These are phyloP conservation scores for Homalodisca vitripennis DNA, from an alignment of 1,140 invertebrate species.

Conservation along the genomic window DNA sequence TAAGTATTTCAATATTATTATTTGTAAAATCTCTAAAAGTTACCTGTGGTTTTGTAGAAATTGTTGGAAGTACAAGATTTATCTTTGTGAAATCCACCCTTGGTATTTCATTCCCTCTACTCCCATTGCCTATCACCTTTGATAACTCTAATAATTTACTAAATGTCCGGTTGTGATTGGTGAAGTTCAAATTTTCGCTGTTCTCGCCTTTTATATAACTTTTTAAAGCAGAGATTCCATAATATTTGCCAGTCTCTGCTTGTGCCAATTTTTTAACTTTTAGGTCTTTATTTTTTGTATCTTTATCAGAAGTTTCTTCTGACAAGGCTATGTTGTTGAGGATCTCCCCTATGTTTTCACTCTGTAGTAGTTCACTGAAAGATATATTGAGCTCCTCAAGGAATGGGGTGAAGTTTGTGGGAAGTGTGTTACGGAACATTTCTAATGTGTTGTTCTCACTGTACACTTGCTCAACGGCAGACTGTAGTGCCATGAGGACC, in stretches of 20 bases:
- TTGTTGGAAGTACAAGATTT: conserved; percentile 1
- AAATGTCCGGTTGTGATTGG: not conserved
- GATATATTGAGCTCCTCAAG: conserved; percentile 6
- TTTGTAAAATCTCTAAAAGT: too few species aligned
- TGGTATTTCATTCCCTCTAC: not conserved
- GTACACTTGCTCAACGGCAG: not conserved
- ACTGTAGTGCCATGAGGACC: conserved; percentile 5
- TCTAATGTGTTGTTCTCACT: conserved; percentile 7
- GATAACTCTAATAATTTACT: not conserved
- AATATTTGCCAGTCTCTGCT: too few species aligned
- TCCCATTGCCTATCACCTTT: not conserved
- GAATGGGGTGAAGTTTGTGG: conserved; percentile 1
- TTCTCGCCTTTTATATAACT: not conserved
- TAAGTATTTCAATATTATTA: too few species aligned
- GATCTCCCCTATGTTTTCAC: conserved; percentile 4
- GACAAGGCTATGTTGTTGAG: not conserved
- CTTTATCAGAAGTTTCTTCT: conserved; percentile 11
- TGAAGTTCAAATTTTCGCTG: not conserved
- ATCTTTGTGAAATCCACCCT: conserved; percentile 22
- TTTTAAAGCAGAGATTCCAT: not conserved
- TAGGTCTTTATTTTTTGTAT: not conserved
- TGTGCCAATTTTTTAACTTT: not conserved
- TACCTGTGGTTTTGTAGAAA: conserved; percentile 19
- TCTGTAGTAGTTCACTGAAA: conserved; percentile 6
- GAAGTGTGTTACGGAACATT: not conserved